These are phyloP conservation scores for Glomeris maerens DNA, from an alignment of 1,140 invertebrate genomes.

Conservation along the genomic window DNA sequence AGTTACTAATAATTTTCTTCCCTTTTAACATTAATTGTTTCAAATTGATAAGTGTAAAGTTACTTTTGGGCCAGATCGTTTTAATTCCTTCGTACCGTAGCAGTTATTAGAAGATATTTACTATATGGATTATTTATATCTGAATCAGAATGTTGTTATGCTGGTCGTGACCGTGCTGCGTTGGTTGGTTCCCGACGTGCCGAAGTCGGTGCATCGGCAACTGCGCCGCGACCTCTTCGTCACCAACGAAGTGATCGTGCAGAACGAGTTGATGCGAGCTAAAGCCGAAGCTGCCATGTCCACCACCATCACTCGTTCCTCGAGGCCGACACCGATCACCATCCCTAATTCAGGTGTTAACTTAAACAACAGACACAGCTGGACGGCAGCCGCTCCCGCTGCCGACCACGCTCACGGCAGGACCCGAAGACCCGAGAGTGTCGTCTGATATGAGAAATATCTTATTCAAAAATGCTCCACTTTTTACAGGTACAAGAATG, in stretches of 20 bases:
- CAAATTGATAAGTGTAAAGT: conserved; percentile 1
- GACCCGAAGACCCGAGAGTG: too few relatives aligned
- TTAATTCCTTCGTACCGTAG: conserved; percentile 1
- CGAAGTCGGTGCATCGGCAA: conserved; percentile 41
- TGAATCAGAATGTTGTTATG: conserved; percentile 61
- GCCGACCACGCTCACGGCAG: too few relatives aligned
- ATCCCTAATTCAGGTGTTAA: too few relatives aligned
- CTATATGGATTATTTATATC: conserved; percentile 20
- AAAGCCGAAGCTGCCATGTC: conserved; percentile 20
- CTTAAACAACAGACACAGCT: too few relatives aligned
- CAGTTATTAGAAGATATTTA: conserved; percentile 1
- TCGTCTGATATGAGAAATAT: too few relatives aligned
- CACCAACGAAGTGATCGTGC: conserved; percentile 78
- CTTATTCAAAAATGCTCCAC: too few relatives aligned
- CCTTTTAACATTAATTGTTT: conserved; percentile 8
- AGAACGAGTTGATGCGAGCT: conserved; percentile 51
- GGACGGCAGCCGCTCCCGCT: too few relatives aligned
- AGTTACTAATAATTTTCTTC: not conserved
- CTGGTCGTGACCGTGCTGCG: conserved; percentile 64
- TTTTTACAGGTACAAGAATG: too few relatives aligned
- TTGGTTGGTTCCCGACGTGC: conserved; percentile 77
- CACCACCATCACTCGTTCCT: too few relatives aligned
- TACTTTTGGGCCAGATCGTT: not conserved
- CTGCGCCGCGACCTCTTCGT: conserved; percentile 72
- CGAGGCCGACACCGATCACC: too few relatives aligned